phyloP scores from a whole-genome alignment of 2,113 vertebrate genomes.

The Phasianus colchicus region DNA sequence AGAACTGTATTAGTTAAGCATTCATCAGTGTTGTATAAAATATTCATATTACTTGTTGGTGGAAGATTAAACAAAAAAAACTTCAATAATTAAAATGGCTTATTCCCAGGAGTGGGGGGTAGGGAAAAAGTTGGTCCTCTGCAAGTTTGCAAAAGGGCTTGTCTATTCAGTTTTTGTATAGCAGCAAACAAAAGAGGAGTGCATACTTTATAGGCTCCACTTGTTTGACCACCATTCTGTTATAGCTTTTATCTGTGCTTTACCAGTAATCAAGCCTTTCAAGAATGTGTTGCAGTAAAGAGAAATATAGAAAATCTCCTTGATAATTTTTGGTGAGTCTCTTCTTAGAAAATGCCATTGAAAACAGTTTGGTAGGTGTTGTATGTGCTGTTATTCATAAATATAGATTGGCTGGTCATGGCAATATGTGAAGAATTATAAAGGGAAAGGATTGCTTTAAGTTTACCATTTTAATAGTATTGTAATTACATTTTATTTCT shows the following conservation, averaged over 20 bases:
- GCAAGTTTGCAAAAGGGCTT: slow-evolving; percentile 77
- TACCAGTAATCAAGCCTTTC: slow-evolving; percentile 66
- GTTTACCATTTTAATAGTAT: neutral
- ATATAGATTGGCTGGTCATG: neutral
- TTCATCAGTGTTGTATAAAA: slow-evolving; percentile 77
- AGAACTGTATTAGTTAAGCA: slow-evolving; percentile 80
- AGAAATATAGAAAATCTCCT: slow-evolving; percentile 31
- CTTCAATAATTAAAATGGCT: slow-evolving; percentile 77
- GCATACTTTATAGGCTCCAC: slow-evolving; percentile 76
- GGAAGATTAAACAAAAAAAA: slow-evolving; percentile 71
- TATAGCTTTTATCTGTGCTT: slow-evolving; percentile 76
- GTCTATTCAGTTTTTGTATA: slow-evolving; percentile 82
- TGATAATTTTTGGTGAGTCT: neutral
- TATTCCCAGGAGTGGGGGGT: slow-evolving; percentile 70
- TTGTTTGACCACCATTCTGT: slow-evolving; percentile 70
- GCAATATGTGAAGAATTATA: neutral
- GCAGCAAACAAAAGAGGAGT: slow-evolving; percentile 80
- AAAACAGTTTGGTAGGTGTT: slow-evolving; percentile 9
- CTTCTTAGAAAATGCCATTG: slow-evolving; percentile 2
- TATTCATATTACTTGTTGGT: slow-evolving; percentile 77
- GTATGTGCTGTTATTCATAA: neutral
- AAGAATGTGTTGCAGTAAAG: slow-evolving; percentile 8
- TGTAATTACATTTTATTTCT: neutral
- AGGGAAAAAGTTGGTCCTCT: slow-evolving; percentile 73
- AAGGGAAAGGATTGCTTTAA: neutral